Conservation (phyloP, 2,113 vertebrate species). For the Climacteris rufus region DNA sequence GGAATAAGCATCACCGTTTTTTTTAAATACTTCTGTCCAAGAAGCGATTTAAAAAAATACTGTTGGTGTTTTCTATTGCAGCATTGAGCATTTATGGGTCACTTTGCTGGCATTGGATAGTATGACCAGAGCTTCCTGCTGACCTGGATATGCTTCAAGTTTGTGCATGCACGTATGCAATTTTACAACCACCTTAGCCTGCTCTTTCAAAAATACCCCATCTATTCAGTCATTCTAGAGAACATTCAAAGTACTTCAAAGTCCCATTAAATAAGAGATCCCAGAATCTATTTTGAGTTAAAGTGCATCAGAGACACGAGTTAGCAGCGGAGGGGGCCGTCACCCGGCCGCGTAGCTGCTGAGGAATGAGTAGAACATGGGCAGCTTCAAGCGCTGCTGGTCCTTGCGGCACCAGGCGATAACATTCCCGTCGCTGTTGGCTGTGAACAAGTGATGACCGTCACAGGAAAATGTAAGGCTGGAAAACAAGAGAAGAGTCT, state of each 20-base stretch:
- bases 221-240: not conserved
- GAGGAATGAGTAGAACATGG: slow-evolving; percentile 99
- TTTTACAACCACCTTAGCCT: not conserved
- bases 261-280: not conserved
- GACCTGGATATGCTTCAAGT: not conserved
- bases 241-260: slow-evolving; percentile 17
- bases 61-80: slow-evolving; percentile 5
- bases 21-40: slow-evolving; percentile 13
- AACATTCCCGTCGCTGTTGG: slow-evolving; percentile 92
- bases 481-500: not conserved
- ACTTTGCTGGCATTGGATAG: not conserved
- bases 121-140: slow-evolving; percentile 11
- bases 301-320: slow-evolving; percentile 34
- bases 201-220: not conserved
- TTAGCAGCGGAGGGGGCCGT: not conserved
- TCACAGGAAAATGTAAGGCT: slow-evolving; percentile 97
- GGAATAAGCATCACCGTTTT: not conserved
- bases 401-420: slow-evolving; percentile 97
- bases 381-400: slow-evolving; percentile 94
- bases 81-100: not conserved
- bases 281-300: not conserved
- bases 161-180: not conserved
- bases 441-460: slow-evolving; percentile 96
- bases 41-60: slow-evolving; percentile 35
- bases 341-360: slow-evolving; percentile 95